These are phyloP conservation scores for Mormyrus proboscirostris DNA, from an alignment of 2,797 vertebrate species.

Conservation along the genomic window DNA sequence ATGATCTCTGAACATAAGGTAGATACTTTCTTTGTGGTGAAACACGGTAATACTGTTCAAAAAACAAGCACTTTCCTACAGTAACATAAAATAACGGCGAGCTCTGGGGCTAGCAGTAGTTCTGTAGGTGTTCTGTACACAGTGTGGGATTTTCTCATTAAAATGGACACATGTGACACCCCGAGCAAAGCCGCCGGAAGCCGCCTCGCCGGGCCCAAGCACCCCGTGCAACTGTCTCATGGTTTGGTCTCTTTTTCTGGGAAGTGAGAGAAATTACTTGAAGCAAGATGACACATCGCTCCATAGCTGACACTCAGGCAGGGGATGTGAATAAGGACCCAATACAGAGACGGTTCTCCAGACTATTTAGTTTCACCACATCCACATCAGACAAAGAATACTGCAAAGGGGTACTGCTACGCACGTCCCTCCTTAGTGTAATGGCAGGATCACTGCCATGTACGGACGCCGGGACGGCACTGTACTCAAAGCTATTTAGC, in stretches of 20 bases:
- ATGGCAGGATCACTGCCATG: neutral
- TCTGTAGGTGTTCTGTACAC: neutral
- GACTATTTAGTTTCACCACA: neutral
- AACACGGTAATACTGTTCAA: neutral
- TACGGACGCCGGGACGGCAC: neutral
- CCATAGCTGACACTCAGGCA: neutral
- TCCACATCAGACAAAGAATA: neutral
- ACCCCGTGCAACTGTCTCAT: neutral
- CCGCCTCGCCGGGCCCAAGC: neutral
- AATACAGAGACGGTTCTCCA: neutral
- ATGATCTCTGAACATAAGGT: neutral
- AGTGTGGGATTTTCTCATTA: neutral
- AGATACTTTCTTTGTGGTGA: neutral
- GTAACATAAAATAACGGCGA: neutral
- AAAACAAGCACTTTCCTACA: neutral
- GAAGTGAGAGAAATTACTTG: neutral
- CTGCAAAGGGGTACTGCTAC: neutral
- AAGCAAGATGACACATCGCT: neutral
- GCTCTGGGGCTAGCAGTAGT: neutral
- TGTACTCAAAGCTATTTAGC: neutral
- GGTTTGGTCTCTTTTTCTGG: neutral
- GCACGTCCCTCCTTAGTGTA: neutral
- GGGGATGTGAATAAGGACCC: neutral
- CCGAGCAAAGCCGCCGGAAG: neutral
- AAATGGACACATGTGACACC: neutral